Percentiles rank a stretch among this genome's conserved stretches.
phyloP scores from a whole-genome alignment of 2,113 vertebrate genomes.

The Tupaia chinensis region DNA sequence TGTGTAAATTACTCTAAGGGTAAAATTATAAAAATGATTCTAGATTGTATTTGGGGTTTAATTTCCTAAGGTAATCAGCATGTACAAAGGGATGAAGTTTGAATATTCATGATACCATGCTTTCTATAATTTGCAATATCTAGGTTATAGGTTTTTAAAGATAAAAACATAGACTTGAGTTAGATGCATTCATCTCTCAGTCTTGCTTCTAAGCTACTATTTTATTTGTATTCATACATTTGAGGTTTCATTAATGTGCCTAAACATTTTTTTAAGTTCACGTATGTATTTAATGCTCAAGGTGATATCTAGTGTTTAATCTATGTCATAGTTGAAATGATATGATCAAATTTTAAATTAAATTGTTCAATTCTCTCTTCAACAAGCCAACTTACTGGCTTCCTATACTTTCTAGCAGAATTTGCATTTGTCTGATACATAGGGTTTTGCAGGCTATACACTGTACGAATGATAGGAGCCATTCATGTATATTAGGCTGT shows the following conservation, averaged over 20 bases:
- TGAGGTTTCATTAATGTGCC: neutral
- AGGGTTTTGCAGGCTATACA: neutral
- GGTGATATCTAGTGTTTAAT: neutral
- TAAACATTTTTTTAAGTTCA: neutral
- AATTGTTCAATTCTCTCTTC: neutral
- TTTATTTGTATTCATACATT: neutral
- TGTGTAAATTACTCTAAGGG: constrained; percentile 9
- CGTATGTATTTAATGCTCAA: neutral
- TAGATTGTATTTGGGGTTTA: constrained; percentile 36
- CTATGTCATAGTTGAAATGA: neutral
- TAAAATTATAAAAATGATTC: constrained; percentile 21
- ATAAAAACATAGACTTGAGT: constrained; percentile 45
- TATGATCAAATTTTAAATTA: neutral
- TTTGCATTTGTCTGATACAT: neutral
- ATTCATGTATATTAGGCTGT: neutral
- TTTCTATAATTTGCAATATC: constrained; percentile 43
- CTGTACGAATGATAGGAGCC: neutral
- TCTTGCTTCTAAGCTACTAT: neutral
- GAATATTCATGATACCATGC: constrained; percentile 58
- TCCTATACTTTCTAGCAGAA: neutral
- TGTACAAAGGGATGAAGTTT: constrained; percentile 39
- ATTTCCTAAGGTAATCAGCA: constrained; percentile 51
- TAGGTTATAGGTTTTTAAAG: constrained; percentile 48
- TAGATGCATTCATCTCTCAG: neutral
- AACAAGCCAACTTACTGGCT: neutral